Evolutionary conservation across 2,113 vertebrate genomes (phyloP), one percentile per base, ranked within the genome.

Genomic region (Lepisosteus oculatus): DNA sequence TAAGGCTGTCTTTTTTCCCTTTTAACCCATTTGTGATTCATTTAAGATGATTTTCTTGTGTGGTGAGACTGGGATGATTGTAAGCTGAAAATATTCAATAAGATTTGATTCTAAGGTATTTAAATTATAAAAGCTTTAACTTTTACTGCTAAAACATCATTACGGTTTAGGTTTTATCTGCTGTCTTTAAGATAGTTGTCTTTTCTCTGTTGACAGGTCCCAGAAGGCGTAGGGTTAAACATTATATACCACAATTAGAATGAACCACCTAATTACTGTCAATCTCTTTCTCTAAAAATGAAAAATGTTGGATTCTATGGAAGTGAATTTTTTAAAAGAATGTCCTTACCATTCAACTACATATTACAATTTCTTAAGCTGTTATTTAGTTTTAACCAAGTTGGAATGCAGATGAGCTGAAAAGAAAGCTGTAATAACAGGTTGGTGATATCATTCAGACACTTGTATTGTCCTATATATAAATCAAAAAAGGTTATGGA

Each of bases 221-320:
- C 71, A 71, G 77, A 83, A 81, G 74, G 77, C 80, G 42, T 69
- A 76, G 70, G 68, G 81, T 78, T 79, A 74, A 82, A 85, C 54
- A 74, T 74, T 61, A 44, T 29, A 29, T 66, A 70, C 80, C 83
- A 83, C 76, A 84, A 78, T 87, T 81, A 57, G 76, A 81, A 77
- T 80, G 80, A 81, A 71, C 74, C 66, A 72, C 65, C 59, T 68
- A 43, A 65, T 68, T 61, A 8, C 75, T 77, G 77, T 75, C 66
- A 77, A 70, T 68, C 61, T 68, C 55, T 69, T 61, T 61, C 67
- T 76, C 75, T 11, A 61, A 61, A 61, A 61, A 61, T 61, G 29
- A 29, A 29, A 29, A 29, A 8, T 11, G 14, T 57, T 57, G 14
- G 8, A 57, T 11, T 57, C 8, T 14, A 57, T 57, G 14, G 8